These are phyloP conservation scores for Eira barbara DNA, from an alignment of 2,113 vertebrate genomes.

Conservation along the genomic window DNA sequence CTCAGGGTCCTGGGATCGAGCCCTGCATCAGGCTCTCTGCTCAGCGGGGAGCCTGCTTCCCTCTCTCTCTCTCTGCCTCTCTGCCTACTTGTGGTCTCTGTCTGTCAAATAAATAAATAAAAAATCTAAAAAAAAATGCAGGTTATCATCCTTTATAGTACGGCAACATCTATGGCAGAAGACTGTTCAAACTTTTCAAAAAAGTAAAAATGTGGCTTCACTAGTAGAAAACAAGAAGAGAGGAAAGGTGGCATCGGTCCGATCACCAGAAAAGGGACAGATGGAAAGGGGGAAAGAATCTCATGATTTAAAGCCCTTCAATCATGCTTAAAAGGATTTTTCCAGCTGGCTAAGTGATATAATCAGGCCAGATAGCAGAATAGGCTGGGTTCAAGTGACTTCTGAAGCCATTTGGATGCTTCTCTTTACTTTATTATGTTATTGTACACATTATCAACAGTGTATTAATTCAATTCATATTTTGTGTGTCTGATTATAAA, in stretches of 20 bases:
- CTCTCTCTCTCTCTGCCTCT: too few species aligned
- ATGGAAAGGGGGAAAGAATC: not conserved
- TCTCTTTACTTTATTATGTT: not conserved
- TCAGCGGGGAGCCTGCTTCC: too few species aligned
- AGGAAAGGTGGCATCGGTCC: not conserved
- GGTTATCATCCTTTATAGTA: not conserved
- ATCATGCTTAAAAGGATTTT: not conserved
- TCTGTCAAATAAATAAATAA: too few species aligned
- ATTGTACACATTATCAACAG: conserved; percentile 18
- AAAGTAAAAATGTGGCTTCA: not conserved
- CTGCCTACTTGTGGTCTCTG: too few species aligned
- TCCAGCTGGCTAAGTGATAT: not conserved
- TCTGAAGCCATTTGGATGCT: not conserved
- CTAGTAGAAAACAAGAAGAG: not conserved
- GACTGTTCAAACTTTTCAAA: not conserved
- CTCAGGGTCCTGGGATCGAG: too few species aligned
- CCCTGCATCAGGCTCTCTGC: too few species aligned
- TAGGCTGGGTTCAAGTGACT: not conserved
- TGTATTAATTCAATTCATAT: not conserved
- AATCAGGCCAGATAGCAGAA: not conserved
- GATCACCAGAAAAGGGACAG: not conserved
- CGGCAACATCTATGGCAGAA: not conserved
- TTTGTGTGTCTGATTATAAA: conserved; percentile 54
- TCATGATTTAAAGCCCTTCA: not conserved
- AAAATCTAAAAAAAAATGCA: too few species aligned